Evolutionary conservation across 1,140 invertebrate genomes (phyloP), one percentile per base, ranked within the genome.

Genomic region (Mya arenaria): DNA sequence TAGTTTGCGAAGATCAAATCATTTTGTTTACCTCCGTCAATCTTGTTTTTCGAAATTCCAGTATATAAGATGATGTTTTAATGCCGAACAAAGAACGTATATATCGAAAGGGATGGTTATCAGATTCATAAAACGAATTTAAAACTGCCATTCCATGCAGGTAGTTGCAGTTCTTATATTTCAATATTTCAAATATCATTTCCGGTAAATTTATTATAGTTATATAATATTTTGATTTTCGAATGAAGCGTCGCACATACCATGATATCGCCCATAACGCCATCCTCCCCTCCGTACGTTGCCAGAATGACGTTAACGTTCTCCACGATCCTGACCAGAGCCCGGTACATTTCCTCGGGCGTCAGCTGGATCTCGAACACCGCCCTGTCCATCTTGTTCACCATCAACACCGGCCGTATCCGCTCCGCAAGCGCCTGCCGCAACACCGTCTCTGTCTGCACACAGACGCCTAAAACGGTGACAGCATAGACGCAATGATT

Each of bases 311-410:
- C 98, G 94, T 99, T 99, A 36, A 99, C 98, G 91, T 98, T 99
- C 94, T 99, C 99, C 87, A 99, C 97, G 93, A 99, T 99, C 94
- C 98, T 96, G 93, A 98, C 97, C 95, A 99, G 99, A 90, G 97
- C 99, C 94, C 99, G 98, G 93, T 98, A 99, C 19, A 99, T 94
- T 93, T 99, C 98, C 94, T 99, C 99, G 15, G 86, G 72, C 74
- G 97, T 97, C 85, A 99, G 94, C 92, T 99, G 98, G 89, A 99
- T 94, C 93, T 99, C 98, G 8, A 99, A 94, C 30, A 99, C 94
- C 86, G 97, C 98, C 87, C 98, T 96, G 94, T 99, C 98, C 97
- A 99, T 98, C 94, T 99, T 99, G 96, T 99, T 99, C 97, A 99
- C 99, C 96, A 99, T 99, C 86, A 99, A 94, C 89, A 99, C 97